These are phyloP conservation scores for Adelosebastes latens DNA, from an alignment of 2,797 vertebrate genomes.

Conservation along the genomic window DNA sequence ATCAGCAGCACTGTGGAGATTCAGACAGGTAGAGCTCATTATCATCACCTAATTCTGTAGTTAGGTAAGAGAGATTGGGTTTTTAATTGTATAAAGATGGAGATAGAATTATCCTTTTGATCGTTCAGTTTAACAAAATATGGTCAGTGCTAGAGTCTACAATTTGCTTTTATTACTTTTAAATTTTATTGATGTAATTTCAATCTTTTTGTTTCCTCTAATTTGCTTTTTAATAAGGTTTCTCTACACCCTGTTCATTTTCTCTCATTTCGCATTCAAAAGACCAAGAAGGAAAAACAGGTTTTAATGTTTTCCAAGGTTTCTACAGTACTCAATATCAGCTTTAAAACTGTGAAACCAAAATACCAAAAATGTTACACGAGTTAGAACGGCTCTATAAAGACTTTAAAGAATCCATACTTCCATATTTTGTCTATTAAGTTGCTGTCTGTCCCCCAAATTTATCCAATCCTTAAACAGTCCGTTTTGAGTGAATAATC, in stretches of 20 bases:
- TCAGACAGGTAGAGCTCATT: slow-evolving; percentile 71
- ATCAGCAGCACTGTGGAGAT: slow-evolving; percentile 64
- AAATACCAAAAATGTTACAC: background rate
- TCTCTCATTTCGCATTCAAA: background rate
- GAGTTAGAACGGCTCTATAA: background rate
- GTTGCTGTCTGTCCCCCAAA: background rate
- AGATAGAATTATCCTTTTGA: background rate
- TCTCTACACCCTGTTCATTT: background rate
- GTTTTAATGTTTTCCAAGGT: background rate
- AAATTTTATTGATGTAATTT: background rate
- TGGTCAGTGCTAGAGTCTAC: background rate
- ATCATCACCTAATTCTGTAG: background rate
- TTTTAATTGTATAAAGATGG: background rate
- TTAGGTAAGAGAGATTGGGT: background rate
- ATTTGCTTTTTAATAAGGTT: background rate
- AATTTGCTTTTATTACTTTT: background rate
- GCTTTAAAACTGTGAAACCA: background rate
- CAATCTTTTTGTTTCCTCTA: background rate
- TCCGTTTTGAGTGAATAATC: background rate
- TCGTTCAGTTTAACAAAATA: background rate
- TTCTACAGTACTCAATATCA: background rate
- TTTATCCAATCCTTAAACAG: background rate
- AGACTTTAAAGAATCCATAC: background rate
- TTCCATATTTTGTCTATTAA: background rate
- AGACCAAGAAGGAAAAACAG: background rate